phyloP scores from a whole-genome alignment of 2,888 invertebrate genomes.

The Tridacna crocea region DNA sequence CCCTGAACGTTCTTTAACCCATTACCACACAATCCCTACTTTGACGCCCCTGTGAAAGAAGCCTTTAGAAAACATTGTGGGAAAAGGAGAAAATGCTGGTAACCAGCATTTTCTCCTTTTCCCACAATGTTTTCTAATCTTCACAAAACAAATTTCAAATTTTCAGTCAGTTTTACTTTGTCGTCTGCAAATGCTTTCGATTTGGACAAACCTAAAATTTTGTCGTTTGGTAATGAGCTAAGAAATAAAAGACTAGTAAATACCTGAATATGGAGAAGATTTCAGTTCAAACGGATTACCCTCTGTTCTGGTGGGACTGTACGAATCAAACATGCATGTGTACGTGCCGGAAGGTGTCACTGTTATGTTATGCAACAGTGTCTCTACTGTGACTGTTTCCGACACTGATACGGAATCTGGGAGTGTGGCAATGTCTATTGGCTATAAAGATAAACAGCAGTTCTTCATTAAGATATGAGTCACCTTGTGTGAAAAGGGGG shows the following conservation, averaged over 20 bases:
- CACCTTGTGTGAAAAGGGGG: no score
- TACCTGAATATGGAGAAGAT: constrained; percentile 2
- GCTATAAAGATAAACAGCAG: constrained; percentile 10
- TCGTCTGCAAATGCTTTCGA: no score
- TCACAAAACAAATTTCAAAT: not conserved
- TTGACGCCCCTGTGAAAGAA: not conserved
- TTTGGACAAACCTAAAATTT: no score
- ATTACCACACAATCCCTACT: not conserved
- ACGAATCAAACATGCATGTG: constrained; percentile 45
- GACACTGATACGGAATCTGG: constrained; percentile 39
- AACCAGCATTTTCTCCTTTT: not conserved
- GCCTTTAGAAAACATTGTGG: not conserved
- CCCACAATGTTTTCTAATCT: not conserved
- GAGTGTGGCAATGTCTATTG: constrained; percentile 31
- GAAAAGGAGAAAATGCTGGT: not conserved
- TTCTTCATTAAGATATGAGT: no score
- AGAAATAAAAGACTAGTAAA: not conserved
- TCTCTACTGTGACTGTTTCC: constrained; percentile 42
- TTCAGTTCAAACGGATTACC: constrained; percentile 51
- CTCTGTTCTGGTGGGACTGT: constrained; percentile 45
- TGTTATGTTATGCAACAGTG: constrained; percentile 35
- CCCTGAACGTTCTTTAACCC: no score
- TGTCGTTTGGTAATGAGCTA: no score
- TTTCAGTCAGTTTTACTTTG: no score
- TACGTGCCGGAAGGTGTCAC: constrained; percentile 36